These are phyloP conservation scores for Drosophila paramelanica DNA, from an alignment of 2,888 invertebrate genomes.

Conservation along the genomic window DNA sequence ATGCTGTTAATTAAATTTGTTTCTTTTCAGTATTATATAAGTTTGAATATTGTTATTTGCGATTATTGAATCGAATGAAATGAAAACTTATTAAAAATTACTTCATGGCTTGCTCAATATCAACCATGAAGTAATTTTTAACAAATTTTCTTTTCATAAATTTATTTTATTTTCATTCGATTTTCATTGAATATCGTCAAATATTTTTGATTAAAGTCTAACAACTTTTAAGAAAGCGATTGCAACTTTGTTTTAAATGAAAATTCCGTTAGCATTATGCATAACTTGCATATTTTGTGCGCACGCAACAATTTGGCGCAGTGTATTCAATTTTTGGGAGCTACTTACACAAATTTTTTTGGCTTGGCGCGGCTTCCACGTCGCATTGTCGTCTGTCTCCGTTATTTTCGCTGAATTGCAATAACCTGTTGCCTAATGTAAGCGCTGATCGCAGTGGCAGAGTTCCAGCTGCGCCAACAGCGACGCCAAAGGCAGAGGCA, in stretches of 20 bases:
- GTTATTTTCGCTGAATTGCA: slow-evolving; percentile 80
- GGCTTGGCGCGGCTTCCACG: slow-evolving; percentile 37
- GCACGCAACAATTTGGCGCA: slow-evolving; percentile 54
- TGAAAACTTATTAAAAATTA: too few relatives aligned
- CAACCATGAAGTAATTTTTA: background rate
- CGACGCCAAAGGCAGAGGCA: background rate
- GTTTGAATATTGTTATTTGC: too few relatives aligned
- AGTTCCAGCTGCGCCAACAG: slow-evolving; percentile 41
- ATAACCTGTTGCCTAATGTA: slow-evolving; percentile 82
- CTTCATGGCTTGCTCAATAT: background rate
- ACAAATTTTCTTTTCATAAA: background rate
- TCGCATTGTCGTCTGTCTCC: slow-evolving; percentile 58
- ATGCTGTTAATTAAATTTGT: too few relatives aligned
- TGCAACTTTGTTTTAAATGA: background rate
- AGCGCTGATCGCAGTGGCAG: slow-evolving; percentile 42
- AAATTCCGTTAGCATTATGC: slow-evolving; percentile 10
- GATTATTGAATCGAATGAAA: too few relatives aligned
- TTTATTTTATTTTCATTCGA: background rate
- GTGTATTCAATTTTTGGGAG: slow-evolving; percentile 75
- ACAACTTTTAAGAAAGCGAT: background rate
- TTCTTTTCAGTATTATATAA: too few relatives aligned
- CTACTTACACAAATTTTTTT: slow-evolving; percentile 62
- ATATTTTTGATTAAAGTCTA: background rate
- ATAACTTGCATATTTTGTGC: slow-evolving; percentile 20
- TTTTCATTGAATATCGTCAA: background rate